These are phyloP conservation scores for Vandiemenella viatica DNA, from an alignment of 2,888 invertebrate species.

Conservation along the genomic window DNA sequence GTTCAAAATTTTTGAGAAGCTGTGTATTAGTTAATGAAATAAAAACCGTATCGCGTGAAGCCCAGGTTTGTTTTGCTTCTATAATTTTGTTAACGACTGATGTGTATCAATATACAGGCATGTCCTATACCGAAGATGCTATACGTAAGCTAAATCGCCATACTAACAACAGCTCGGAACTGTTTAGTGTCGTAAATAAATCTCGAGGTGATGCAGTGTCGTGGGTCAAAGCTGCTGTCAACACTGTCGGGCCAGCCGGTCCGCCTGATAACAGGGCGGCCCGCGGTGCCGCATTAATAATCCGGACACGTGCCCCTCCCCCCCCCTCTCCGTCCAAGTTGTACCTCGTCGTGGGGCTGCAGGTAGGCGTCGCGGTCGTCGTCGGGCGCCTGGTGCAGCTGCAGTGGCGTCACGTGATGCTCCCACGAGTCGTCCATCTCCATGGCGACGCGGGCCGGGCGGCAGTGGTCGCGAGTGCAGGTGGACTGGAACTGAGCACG, in stretches of 20 bases:
- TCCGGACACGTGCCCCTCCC: background rate
- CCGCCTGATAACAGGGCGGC: too few species aligned
- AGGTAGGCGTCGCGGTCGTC: conserved; percentile 38
- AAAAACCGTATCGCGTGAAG: too few species aligned
- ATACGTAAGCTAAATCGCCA: background rate
- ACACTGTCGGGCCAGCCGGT: too few species aligned
- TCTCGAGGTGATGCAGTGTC: too few species aligned
- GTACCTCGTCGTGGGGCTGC: background rate
- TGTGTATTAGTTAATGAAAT: too few species aligned
- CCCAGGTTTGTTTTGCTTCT: too few species aligned
- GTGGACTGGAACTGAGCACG: background rate
- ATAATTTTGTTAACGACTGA: too few species aligned
- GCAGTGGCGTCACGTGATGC: conserved; percentile 40
- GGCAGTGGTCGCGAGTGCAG: background rate
- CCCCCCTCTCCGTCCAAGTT: background rate
- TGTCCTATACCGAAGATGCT: too few species aligned
- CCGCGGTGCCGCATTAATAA: background rate
- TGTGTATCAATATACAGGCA: too few species aligned
- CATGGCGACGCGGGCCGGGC: conserved; percentile 7
- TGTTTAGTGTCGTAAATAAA: too few species aligned
- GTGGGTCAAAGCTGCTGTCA: too few species aligned
- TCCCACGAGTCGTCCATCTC: conserved; percentile 30
- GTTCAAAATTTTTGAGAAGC: too few species aligned
- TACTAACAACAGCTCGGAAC: background rate
- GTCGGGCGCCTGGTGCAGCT: conserved; percentile 30